Evolutionary conservation across 2,888 invertebrate species (phyloP), one percentile per base, ranked within the genome.

Genomic region (Harpalus rubripes): DNA sequence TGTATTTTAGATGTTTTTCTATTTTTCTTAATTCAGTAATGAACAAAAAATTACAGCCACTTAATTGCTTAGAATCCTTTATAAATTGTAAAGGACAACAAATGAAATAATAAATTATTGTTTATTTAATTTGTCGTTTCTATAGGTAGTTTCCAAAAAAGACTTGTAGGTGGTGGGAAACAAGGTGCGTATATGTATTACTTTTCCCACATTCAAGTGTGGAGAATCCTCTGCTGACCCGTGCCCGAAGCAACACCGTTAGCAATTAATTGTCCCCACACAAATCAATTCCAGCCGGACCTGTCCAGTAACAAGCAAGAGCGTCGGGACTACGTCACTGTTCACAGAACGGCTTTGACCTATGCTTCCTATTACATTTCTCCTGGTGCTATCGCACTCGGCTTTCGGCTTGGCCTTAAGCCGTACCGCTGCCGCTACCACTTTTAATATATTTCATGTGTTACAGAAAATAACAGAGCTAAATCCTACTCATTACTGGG

Each of bases 401-500:
- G 15, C n/a, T 39, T 79, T 15, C 32, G n/a, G 32, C 32, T 32
- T 5, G 32, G 32, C 32, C 32, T 32, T 32, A 32, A 32, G 32
- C 32, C 32, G 5, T 32, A 32, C 32, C 6, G 32, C 32, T 32
- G 6, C 32, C 32, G 32, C 32, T 22, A 22, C 26, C 39, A 12
- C n/a, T 44, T 10, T 44, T 16, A 76, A 61, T 61, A 61, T 80
- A 44, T 61, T 86, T 78, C 84, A 79, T 85, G 78, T 86, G 86
- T 87, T 87, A 8, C 88, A 94, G 93, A 92, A 94, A 56, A 91
- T 91, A 76, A 93, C 94, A 82, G 94, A 94, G 26, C 93, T 94
- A 0, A 93, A 94, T 65, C 89, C 92, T 8, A 92, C 93, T 15
- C 93, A 93, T 86, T 90, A 94, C 10, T 93, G 93, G 91, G 89